These are phyloP conservation scores for Thalassarche chlororhynchos DNA, from an alignment of 2,113 vertebrate species.

Conservation along the genomic window DNA sequence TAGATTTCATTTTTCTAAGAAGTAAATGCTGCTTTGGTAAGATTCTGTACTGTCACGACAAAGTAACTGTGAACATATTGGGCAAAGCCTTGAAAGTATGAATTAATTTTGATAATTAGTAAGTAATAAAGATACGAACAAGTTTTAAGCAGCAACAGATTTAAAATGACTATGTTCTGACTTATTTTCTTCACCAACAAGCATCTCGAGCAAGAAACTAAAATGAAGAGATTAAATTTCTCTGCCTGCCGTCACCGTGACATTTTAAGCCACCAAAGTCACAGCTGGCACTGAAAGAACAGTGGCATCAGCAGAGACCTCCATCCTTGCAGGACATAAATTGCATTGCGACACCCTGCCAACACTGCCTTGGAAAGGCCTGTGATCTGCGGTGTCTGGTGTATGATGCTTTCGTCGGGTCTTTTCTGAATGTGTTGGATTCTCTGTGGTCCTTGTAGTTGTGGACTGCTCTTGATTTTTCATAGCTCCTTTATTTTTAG, in stretches of 20 bases:
- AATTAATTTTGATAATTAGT: constrained; percentile 67
- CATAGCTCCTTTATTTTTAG: constrained; percentile 74
- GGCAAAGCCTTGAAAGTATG: constrained; percentile 68
- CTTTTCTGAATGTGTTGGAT: constrained; percentile 46
- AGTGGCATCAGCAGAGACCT: constrained; percentile 72
- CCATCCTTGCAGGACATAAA: constrained; percentile 75
- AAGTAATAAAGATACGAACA: constrained; percentile 64
- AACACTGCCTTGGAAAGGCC: constrained; percentile 60
- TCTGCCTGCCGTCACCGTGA: neutral
- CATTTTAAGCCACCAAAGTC: constrained; percentile 78
- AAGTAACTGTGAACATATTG: constrained; percentile 62
- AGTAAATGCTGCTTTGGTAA: constrained; percentile 72
- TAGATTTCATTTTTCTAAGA: constrained; percentile 57
- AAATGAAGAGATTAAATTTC: constrained; percentile 22
- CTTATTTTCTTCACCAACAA: constrained; percentile 67
- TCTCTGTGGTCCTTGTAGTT: constrained; percentile 58
- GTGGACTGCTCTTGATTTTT: constrained; percentile 68
- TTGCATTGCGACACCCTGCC: constrained; percentile 71
- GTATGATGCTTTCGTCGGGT: constrained; percentile 61
- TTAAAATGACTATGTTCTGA: constrained; percentile 61
- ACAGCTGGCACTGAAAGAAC: constrained; percentile 79
- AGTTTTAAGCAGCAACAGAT: constrained; percentile 62
- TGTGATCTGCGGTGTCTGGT: constrained; percentile 17
- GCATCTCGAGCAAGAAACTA: constrained; percentile 68
- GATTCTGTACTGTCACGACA: constrained; percentile 58